A percentile compares a stretch with the other conserved stretches of the same genome.
phyloP scores from a whole-genome alignment of 2,113 vertebrate species.

The Psettodes erumei region DNA sequence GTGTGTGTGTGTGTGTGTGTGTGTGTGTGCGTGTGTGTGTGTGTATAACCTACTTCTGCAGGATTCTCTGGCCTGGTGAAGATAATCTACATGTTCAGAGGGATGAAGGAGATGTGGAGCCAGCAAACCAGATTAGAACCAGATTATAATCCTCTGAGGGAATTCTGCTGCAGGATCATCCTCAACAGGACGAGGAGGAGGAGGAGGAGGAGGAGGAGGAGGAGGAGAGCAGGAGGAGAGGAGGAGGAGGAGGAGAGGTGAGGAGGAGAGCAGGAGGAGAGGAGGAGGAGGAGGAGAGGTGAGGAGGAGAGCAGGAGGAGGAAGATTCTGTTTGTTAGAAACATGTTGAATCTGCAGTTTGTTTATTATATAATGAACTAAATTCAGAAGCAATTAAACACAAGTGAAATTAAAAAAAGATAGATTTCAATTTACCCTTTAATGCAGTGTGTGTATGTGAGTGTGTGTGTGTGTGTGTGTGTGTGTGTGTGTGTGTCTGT shows the following conservation, averaged over 20 bases:
- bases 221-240: background rate
- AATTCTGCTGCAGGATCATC: slow-evolving; percentile 41
- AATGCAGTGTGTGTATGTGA: background rate
- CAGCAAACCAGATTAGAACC: slow-evolving; percentile 31
- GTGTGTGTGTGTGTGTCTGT: slow-evolving; percentile 8
- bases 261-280: background rate
- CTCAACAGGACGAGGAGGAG: background rate
- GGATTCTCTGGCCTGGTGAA: background rate
- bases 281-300: background rate
- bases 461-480: slow-evolving; percentile 14
- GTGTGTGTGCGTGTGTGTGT: slow-evolving; percentile 4
- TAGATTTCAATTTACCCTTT: background rate
- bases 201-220: background rate
- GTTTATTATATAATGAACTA: background rate
- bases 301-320: background rate
- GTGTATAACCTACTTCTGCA: background rate
- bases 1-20: background rate
- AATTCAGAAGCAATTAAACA: slow-evolving; percentile 20
- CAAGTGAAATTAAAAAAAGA: background rate
- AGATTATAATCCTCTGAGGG: slow-evolving; percentile 45
- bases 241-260: background rate
- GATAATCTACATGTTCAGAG: slow-evolving; percentile 14
- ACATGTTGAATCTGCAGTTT: slow-evolving; percentile 3
- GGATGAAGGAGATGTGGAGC: slow-evolving; percentile 12
- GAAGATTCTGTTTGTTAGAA: background rate